These are phyloP conservation scores for Melinaea menophilus DNA, from an alignment of 2,888 invertebrate species.

Conservation along the genomic window DNA sequence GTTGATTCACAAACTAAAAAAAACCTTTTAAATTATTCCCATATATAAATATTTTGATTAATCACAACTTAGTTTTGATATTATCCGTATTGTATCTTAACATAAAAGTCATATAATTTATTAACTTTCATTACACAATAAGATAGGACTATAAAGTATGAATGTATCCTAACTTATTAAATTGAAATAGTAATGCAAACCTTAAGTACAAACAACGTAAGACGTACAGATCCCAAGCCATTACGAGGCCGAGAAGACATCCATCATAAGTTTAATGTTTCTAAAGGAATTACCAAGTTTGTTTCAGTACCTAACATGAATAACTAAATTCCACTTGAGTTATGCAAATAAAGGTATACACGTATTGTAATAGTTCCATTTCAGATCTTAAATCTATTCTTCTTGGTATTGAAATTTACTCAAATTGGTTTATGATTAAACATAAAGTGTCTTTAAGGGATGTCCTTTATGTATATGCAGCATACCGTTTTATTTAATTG, in stretches of 20 bases:
- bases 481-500: too few relatives aligned
- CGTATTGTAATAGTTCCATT: background rate
- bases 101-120: background rate
- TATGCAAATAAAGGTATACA: constrained; percentile 16
- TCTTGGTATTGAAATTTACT: too few relatives aligned
- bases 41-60: too few relatives aligned
- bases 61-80: too few relatives aligned
- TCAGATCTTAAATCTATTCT: too few relatives aligned
- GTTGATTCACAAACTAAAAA: too few relatives aligned
- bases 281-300: constrained; percentile 31
- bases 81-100: too few relatives aligned
- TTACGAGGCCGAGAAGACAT: constrained; percentile 27
- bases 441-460: too few relatives aligned
- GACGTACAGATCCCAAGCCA: constrained; percentile 24
- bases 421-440: too few relatives aligned
- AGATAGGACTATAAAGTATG: background rate
- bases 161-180: constrained; percentile 4
- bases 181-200: constrained; percentile 14
- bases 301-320: constrained; percentile 20
- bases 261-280: constrained; percentile 33
- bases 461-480: too few relatives aligned
- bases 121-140: background rate
- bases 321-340: constrained; percentile 21
- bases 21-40: too few relatives aligned
- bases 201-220: constrained; percentile 18